phyloP scores from a whole-genome alignment of 2,888 invertebrate genomes.

The Drosophila pseudotalamancana region DNA sequence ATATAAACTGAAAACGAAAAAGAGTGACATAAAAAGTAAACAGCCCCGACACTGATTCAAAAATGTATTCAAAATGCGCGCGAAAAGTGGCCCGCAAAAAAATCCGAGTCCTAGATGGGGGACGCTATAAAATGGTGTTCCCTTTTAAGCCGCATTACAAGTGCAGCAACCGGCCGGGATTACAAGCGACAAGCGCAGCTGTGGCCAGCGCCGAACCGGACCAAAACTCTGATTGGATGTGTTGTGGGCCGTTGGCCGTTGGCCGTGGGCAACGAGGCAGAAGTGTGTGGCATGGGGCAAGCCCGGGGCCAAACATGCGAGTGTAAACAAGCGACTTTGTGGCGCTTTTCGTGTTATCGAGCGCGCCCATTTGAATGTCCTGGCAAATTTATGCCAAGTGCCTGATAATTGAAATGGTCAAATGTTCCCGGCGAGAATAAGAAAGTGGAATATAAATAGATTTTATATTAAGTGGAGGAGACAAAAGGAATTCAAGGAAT shows the following conservation, averaged over 20 bases:
- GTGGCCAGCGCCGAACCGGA: conserved; percentile 34
- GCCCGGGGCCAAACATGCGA: conserved; percentile 37
- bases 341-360: conserved; percentile 72
- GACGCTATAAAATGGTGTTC: conserved; percentile 46
- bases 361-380: conserved; percentile 54
- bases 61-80: conserved; percentile 74
- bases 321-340: conserved; percentile 75
- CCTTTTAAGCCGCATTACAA: conserved; percentile 74
- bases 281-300: background rate
- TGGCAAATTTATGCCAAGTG: conserved; percentile 53
- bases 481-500: background rate
- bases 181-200: conserved; percentile 71
- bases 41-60: conserved; percentile 72
- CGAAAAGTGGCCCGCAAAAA: conserved; percentile 46
- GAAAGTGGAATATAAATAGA: background rate
- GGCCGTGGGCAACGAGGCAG: background rate
- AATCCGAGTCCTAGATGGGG: conserved; percentile 22
- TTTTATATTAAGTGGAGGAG: background rate
- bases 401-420: conserved; percentile 66
- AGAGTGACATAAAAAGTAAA: conserved; percentile 57
- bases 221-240: conserved; percentile 34
- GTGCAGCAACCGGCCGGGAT: conserved; percentile 67
- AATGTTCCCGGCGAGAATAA: background rate
- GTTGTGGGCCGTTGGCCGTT: background rate
- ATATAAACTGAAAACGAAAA: background rate